phyloP scores from a whole-genome alignment of 1,140 invertebrate genomes.

The Drosophila melanica region DNA sequence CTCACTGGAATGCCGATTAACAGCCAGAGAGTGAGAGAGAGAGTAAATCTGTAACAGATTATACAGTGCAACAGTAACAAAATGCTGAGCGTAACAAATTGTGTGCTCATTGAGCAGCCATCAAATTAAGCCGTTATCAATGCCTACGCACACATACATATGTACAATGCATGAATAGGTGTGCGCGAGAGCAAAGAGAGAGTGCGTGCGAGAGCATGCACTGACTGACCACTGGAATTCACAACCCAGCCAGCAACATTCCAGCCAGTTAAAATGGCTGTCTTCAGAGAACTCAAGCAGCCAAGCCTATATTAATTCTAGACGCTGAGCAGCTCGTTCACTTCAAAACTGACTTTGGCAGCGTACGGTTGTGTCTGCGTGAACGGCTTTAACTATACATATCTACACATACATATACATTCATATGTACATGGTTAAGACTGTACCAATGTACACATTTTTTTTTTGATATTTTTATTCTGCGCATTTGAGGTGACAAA shows the following conservation, averaged over 20 bases:
- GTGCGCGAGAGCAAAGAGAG: no score
- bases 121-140: constrained; percentile 25
- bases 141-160: not conserved
- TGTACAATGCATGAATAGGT: not conserved
- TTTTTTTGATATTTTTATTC: constrained; percentile 47
- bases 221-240: constrained; percentile 46
- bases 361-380: constrained; percentile 52
- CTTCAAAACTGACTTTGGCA: constrained; percentile 42
- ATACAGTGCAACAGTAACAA: constrained; percentile 10
- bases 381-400: not conserved
- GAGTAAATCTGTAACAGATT: not conserved
- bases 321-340: constrained; percentile 39
- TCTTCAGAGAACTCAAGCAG: constrained; percentile 3
- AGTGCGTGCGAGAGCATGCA: constrained; percentile 18
- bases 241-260: constrained; percentile 44
- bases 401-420: not conserved
- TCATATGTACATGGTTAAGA: constrained; percentile 33
- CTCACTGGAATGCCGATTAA: constrained; percentile 18
- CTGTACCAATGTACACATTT: constrained; percentile 47
- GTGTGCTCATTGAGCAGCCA: constrained; percentile 17
- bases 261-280: constrained; percentile 30
- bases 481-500: constrained; percentile 84
- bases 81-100: constrained; percentile 22
- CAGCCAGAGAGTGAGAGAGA: not conserved
- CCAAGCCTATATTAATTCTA: constrained; percentile 28